A percentile compares a stretch with the other conserved stretches of the same genome.
Evolutionary conservation across 2,797 vertebrate genomes (phyloP).

Genomic region (Lepilemur ruficaudatus): DNA sequence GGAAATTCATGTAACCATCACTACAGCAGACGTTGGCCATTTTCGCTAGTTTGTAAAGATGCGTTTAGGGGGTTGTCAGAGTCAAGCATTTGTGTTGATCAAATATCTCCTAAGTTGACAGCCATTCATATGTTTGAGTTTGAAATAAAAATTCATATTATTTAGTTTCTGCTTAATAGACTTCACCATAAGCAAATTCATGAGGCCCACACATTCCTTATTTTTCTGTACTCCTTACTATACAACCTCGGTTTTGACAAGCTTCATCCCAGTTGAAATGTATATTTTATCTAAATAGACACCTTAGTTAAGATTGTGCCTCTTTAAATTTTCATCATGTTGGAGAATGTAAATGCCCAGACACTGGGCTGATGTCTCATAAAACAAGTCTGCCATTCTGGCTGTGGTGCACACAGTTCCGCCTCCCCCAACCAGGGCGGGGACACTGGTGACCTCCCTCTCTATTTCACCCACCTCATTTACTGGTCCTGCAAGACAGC

Average conservation of each 20-base stretch:
- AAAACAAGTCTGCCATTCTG: not conserved
- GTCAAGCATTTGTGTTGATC: not conserved
- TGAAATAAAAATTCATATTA: constrained; percentile 1
- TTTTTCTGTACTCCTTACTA: not conserved
- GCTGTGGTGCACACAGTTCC: fast-evolving
- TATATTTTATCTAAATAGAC: constrained; percentile 14
- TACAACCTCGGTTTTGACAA: not conserved
- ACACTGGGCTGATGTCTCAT: fast-evolving
- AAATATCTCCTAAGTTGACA: not conserved
- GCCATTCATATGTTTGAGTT: not conserved
- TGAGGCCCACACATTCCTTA: not conserved
- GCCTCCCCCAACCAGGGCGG: not conserved
- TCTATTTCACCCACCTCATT: not conserved
- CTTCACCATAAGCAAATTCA: not conserved
- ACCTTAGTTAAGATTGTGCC: not conserved
- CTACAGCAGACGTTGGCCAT: not conserved
- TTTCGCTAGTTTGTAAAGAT: not conserved
- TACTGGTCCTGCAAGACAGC: not conserved
- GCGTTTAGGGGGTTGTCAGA: not conserved
- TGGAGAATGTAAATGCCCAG: not conserved
- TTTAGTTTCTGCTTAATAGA: not conserved
- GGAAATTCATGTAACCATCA: not conserved
- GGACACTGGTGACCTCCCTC: not conserved
- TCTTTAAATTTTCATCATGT: not conserved
- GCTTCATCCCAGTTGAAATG: not conserved